Evolutionary conservation across 2,797 vertebrate genomes (phyloP).

Genomic region (Salmo trutta): DNA sequence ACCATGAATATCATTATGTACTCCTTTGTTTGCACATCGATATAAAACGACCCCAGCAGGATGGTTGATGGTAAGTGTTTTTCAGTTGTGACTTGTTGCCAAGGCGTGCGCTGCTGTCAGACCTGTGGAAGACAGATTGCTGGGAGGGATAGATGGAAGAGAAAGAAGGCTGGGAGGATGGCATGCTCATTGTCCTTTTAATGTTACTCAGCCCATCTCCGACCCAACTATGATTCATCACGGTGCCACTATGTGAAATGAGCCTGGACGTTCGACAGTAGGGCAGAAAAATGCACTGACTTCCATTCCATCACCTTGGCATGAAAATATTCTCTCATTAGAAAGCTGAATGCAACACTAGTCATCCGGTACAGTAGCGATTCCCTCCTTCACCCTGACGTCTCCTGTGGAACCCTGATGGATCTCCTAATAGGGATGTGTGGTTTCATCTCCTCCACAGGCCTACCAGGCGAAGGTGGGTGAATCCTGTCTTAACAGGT

Average conservation of each 20-base stretch:
- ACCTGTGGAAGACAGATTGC: not conserved
- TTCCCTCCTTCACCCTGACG: conserved; percentile 18
- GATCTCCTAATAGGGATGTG: conserved; percentile 58
- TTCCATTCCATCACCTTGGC: conserved; percentile 52
- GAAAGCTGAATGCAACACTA: not conserved
- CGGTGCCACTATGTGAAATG: conserved; percentile 42
- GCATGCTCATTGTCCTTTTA: conserved; percentile 14
- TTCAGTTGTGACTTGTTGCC: conserved; percentile 10
- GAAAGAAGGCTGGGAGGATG: conserved; percentile 12
- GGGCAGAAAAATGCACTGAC: conserved; percentile 30
- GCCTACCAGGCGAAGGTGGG: conserved; percentile 32
- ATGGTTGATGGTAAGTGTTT: not conserved
- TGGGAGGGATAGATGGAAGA: not conserved
- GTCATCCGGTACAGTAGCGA: not conserved
- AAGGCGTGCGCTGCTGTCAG: not conserved
- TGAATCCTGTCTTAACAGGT: conserved; percentile 47
- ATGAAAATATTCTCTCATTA: conserved; percentile 9
- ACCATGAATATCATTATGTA: conserved; percentile 11
- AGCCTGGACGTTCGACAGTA: conserved; percentile 35
- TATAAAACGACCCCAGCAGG: not conserved
- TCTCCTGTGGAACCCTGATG: conserved; percentile 48
- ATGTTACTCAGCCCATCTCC: not conserved
- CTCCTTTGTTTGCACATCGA: not conserved
- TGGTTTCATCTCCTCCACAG: conserved; percentile 44
- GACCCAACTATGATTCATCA: conserved; percentile 37